Percentiles rank a stretch among this genome's conserved stretches.
phyloP scores from a whole-genome alignment of 2,888 invertebrate species.

The Stramonita haemastoma region DNA sequence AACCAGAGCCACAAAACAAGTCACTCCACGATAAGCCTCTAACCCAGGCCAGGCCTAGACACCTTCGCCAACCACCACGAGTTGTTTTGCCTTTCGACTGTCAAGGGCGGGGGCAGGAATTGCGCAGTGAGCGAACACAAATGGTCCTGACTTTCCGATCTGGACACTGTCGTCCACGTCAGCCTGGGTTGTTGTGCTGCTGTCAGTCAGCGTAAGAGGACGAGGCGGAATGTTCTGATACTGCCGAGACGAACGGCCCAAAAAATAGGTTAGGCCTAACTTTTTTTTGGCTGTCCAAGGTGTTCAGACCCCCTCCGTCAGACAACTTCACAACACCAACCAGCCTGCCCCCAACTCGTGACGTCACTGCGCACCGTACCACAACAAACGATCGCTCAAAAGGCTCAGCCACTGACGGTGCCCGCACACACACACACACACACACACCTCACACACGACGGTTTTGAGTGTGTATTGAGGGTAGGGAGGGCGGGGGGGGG shows the following conservation, averaged over 20 bases:
- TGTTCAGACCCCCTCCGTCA: not conserved
- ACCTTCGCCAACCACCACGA: too few relatives aligned
- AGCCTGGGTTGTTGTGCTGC: not conserved
- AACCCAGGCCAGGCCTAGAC: too few relatives aligned
- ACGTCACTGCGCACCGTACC: slow-evolving; percentile 11
- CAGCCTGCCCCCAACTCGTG: slow-evolving; percentile 26
- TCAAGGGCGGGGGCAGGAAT: not conserved
- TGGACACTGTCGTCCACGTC: too few relatives aligned
- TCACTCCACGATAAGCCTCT: too few relatives aligned
- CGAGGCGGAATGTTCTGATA: not conserved
- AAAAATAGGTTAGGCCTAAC: not conserved
- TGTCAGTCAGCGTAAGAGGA: not conserved
- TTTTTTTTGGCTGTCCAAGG: too few relatives aligned
- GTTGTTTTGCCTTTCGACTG: not conserved
- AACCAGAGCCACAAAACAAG: not conserved
- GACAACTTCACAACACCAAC: not conserved
- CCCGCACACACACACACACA: not conserved
- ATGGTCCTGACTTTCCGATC: too few relatives aligned
- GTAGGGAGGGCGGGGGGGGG: too few relatives aligned
- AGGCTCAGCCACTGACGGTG: too few relatives aligned
- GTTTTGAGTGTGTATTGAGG: not conserved
- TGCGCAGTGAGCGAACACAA: not conserved
- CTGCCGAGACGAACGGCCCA: not conserved
- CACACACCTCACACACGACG: not conserved
- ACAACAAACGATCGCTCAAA: slow-evolving; percentile 25